Evolutionary conservation across 2,888 invertebrate genomes (phyloP).

Genomic region (Stratiomys singularior): DNA sequence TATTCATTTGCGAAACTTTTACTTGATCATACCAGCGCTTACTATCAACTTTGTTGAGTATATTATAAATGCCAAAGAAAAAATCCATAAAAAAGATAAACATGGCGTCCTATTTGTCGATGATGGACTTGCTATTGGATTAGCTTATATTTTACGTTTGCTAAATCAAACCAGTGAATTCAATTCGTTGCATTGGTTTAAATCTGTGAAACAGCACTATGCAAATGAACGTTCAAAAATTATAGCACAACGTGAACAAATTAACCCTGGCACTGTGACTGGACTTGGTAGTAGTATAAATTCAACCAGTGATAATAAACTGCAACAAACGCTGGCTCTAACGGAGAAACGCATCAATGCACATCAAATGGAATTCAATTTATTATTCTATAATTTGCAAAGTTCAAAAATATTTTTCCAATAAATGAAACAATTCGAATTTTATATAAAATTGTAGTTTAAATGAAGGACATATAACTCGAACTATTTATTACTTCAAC

Average conservation of each 20-base stretch:
- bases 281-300: slow-evolving; percentile 53
- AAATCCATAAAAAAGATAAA: slow-evolving; percentile 82
- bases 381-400: slow-evolving; percentile 90
- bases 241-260: slow-evolving; percentile 65
- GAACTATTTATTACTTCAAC: slow-evolving; percentile 54
- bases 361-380: slow-evolving; percentile 86
- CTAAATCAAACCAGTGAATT: slow-evolving; percentile 87
- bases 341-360: slow-evolving; percentile 85
- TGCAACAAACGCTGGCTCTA: slow-evolving; percentile 91
- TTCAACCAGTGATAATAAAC: slow-evolving; percentile 76
- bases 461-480: background rate
- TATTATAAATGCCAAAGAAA: slow-evolving; percentile 90
- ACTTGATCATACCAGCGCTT: slow-evolving; percentile 90
- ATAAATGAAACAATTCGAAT: slow-evolving; percentile 58
- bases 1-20: slow-evolving; percentile 90
- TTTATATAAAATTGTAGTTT: background rate
- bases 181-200: slow-evolving; percentile 95
- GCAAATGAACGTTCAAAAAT: slow-evolving; percentile 70
- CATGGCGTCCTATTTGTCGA: slow-evolving; percentile 91
- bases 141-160: slow-evolving; percentile 90
- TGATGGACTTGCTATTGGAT: slow-evolving; percentile 97
- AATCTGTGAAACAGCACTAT: slow-evolving; percentile 82
- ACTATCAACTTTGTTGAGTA: slow-evolving; percentile 96
- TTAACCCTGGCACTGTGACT: background rate
- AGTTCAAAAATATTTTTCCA: slow-evolving; percentile 97